Conservation (phyloP, 2,113 vertebrate genomes). For the Pelvicachromis taeniatus region DNA sequence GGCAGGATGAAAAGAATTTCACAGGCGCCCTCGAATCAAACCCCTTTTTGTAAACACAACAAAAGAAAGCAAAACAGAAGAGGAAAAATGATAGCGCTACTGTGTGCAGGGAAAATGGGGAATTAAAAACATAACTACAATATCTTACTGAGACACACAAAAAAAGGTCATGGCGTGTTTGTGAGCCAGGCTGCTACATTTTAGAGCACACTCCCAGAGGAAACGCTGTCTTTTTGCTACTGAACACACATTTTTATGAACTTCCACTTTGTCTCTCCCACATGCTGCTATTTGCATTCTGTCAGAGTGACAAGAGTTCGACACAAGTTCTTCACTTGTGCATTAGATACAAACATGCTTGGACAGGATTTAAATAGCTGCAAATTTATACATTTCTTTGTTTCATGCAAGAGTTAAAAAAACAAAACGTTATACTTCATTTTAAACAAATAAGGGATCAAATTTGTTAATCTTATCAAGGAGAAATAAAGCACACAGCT, state of each 20-base stretch:
- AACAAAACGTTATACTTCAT: neutral
- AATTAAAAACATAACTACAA: neutral
- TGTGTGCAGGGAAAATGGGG: neutral
- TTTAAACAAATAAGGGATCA: neutral
- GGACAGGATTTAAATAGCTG: neutral
- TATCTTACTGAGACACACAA: neutral
- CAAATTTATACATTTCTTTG: neutral
- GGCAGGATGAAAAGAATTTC: constrained; percentile 37
- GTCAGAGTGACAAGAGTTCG: neutral
- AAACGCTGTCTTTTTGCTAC: neutral
- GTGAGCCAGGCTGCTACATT: neutral
- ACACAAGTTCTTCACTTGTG: neutral
- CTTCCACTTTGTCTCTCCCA: neutral
- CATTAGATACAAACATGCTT: neutral
- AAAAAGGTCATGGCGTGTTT: neutral
- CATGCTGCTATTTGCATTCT: neutral
- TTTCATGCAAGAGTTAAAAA: accelerated
- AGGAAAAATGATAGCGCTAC: neutral
- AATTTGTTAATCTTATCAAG: neutral
- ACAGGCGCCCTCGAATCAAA: constrained; percentile 16
- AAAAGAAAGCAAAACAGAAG: neutral
- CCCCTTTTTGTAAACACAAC: constrained; percentile 12
- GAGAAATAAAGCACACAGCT: neutral
- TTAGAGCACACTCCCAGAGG: neutral
- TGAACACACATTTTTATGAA: neutral